Conservation (phyloP, 2,113 vertebrate genomes). For the Eidolon helvum region DNA sequence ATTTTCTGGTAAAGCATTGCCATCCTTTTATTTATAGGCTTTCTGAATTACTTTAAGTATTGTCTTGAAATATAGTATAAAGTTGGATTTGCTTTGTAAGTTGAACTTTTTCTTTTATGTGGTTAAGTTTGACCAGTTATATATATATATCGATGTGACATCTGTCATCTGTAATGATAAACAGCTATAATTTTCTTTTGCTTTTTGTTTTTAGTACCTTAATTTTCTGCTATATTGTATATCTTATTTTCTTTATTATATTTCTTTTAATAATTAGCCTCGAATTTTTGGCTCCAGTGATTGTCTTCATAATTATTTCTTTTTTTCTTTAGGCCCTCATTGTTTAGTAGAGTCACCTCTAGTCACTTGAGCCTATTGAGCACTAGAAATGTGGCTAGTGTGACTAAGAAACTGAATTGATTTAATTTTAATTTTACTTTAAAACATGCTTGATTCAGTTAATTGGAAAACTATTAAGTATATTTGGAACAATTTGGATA, state of each 20-base stretch:
- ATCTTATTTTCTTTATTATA: background rate
- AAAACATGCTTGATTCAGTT: constrained; percentile 10
- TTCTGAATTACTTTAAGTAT: constrained; percentile 27
- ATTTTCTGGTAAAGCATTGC: background rate
- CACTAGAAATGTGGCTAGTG: background rate
- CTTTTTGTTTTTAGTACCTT: constrained; percentile 43
- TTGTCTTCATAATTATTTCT: background rate
- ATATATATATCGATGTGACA: background rate
- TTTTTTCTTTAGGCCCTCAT: constrained; percentile 4
- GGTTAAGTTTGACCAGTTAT: background rate
- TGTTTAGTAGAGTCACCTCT: background rate
- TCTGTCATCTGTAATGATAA: constrained; percentile 9
- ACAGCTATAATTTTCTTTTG: constrained; percentile 16
- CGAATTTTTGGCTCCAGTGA: constrained; percentile 22
- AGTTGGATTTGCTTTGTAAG: constrained; percentile 27
- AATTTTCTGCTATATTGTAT: background rate
- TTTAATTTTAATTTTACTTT: background rate
- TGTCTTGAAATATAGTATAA: constrained; percentile 16
- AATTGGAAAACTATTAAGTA: constrained; percentile 23
- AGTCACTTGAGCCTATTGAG: background rate
- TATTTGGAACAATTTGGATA: constrained; percentile 20
- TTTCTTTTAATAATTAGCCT: constrained; percentile 31
- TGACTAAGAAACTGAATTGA: constrained; percentile 11
- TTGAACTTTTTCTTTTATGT: background rate
- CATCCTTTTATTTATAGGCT: constrained; percentile 4